Conservation (phyloP, 2,113 vertebrate species). For the Gracilinanus agilis region DNA sequence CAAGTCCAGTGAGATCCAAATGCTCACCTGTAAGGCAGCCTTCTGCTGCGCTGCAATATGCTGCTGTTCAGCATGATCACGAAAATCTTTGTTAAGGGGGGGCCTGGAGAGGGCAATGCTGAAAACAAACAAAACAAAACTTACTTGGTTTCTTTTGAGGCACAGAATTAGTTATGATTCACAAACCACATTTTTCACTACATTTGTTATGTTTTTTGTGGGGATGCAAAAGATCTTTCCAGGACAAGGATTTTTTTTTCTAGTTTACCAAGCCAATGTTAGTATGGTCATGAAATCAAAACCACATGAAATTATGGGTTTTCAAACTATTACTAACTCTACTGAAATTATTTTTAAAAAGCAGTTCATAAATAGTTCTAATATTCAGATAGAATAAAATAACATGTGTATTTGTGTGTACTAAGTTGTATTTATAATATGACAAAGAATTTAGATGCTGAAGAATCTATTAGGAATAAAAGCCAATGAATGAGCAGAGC, state of each 20-base stretch:
- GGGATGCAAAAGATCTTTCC: not conserved
- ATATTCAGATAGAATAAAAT: not conserved
- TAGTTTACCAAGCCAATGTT: slow-evolving; percentile 1
- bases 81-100: slow-evolving; percentile 91
- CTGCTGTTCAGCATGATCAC: slow-evolving; percentile 97
- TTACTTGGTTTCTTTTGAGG: slow-evolving; percentile 39
- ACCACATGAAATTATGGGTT: slow-evolving; percentile 14
- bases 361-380: not conserved
- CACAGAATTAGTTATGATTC: not conserved
- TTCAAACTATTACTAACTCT: slow-evolving; percentile 39
- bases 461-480: slow-evolving; percentile 20
- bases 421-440: slow-evolving; percentile 10
- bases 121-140: slow-evolving; percentile 35
- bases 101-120: slow-evolving; percentile 91
- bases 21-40: slow-evolving; percentile 94
- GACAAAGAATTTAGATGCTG: not conserved
- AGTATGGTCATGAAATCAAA: slow-evolving; percentile 17
- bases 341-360: slow-evolving; percentile 44
- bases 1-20: no score
- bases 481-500: not conserved
- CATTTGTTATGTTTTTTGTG: not conserved
- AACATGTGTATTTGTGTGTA: not conserved
- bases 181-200: slow-evolving; percentile 28
- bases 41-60: slow-evolving; percentile 98
- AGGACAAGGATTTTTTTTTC: slow-evolving; percentile 10